Base-by-base conservation (phyloP, 2,113 vertebrate species). In the Microtus richardsoni region DNA sequence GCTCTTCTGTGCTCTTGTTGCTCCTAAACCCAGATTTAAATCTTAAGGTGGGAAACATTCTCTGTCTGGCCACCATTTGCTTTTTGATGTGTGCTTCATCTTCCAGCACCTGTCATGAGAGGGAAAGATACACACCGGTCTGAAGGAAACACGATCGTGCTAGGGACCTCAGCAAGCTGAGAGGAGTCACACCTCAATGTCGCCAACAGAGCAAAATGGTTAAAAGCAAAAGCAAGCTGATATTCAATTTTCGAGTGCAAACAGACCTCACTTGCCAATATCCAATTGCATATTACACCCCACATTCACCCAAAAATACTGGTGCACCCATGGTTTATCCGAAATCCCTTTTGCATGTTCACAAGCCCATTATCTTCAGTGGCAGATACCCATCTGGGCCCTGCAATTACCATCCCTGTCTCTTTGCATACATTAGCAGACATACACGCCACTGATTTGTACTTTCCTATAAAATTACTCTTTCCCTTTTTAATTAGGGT, bases 401-500 rank as follows among this genome's bases (percentile, higher is more conserved):
- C 82, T 91, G 85, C 95, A 95, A 96, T 97, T 89, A 94, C 95
- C 93, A 97, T 64, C 93, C 93, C 85, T 77, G 33, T 77, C 79
- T 91, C 91, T 96, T 83, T 95, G 86, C 68, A 54, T 78, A 84
- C 74, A 97, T 97, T 96, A 97, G 95, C 80, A 85, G 64, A 88
- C 88, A 58, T 58, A 94, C 92, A 96, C 73, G 91, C 92, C 85
- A 75, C 89, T 96, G 97, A 97, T 98, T 97, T 98, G 97, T 97
- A 97, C 93, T 98, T 92, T 96, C 94, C 78, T 96, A 89, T 92
- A 95, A 95, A 97, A 96, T 96, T 96, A 95, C 95, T 98, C 96
- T 97, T 98, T 97, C 97, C 88, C 96, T 96, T 98, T 97, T 96
- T 96, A 97, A 98, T 98, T 97, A 97, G 95, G 85, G 83, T 96